Evolutionary conservation across 2,888 invertebrate species (phyloP).

Genomic region (Drosophila parthenogenetica): DNA sequence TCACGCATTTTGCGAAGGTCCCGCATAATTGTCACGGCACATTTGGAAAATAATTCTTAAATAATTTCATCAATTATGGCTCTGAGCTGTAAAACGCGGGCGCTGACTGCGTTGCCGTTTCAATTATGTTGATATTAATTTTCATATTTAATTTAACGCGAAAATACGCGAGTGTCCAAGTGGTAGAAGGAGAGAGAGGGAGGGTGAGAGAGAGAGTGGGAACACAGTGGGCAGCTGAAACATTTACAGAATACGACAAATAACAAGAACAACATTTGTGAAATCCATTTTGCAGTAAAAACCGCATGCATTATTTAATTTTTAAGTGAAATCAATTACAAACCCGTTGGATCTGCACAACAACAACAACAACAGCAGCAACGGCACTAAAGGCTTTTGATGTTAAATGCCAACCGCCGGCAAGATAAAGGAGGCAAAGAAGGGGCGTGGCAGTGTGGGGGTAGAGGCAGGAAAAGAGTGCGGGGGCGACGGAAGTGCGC

Average conservation of each 20-base stretch:
- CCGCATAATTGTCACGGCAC: constrained; percentile 76
- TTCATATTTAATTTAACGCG: constrained; percentile 81
- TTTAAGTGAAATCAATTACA: constrained; percentile 81
- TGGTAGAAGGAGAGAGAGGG: neutral
- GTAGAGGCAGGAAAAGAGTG: constrained; percentile 3
- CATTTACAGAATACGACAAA: constrained; percentile 21
- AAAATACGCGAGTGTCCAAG: constrained; percentile 48
- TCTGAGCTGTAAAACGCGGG: constrained; percentile 43
- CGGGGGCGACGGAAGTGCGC: constrained; percentile 74
- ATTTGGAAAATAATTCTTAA: constrained; percentile 79
- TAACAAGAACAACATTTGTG: constrained; percentile 50
- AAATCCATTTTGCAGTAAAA: constrained; percentile 80
- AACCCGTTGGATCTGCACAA: constrained; percentile 52
- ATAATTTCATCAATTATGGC: constrained; percentile 77
- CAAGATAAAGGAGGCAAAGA: too few relatives aligned
- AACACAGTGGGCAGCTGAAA: neutral
- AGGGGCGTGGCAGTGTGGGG: neutral
- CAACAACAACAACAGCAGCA: neutral
- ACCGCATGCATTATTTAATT: constrained; percentile 80
- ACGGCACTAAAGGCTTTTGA: constrained; percentile 60
- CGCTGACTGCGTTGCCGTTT: constrained; percentile 64
- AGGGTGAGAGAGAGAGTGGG: neutral
- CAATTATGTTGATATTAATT: constrained; percentile 82
- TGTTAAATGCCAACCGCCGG: constrained; percentile 66
- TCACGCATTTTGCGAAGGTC: constrained; percentile 28